phyloP scores from a whole-genome alignment of 1,140 invertebrate species.

The Aleiodes sp. region DNA sequence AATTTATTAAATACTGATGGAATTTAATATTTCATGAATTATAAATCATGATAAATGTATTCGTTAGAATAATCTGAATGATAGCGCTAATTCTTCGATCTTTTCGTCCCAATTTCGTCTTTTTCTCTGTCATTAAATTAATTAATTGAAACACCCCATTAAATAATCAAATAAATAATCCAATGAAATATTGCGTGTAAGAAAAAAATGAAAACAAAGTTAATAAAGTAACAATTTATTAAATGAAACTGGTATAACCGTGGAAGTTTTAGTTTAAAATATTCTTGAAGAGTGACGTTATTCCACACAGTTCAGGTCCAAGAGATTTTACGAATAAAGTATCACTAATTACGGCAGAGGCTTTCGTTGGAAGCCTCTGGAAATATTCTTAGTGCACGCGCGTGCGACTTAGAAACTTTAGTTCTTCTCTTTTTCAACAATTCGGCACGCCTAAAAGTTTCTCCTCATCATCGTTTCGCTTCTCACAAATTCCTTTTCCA shows the following conservation, averaged over 20 bases:
- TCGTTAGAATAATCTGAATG: too few relatives aligned
- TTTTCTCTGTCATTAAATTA: too few relatives aligned
- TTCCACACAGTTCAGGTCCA: not conserved
- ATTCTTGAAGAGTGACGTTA: not conserved
- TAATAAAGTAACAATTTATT: too few relatives aligned
- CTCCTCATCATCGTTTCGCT: not conserved
- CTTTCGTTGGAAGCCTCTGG: not conserved
- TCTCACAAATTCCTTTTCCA: not conserved
- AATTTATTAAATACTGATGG: too few relatives aligned
- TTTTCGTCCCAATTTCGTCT: too few relatives aligned
- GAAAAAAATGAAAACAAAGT: too few relatives aligned
- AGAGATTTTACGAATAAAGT: not conserved
- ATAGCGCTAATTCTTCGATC: too few relatives aligned
- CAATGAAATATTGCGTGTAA: too few relatives aligned
- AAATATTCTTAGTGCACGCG: not conserved
- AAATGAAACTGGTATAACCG: not conserved
- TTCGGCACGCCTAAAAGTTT: not conserved
- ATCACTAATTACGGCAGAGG: not conserved
- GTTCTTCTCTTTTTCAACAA: not conserved
- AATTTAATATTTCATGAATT: too few relatives aligned
- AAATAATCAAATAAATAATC: too few relatives aligned
- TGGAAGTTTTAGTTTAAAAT: not conserved
- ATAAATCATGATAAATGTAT: too few relatives aligned
- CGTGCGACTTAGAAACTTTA: not conserved
- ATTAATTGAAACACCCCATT: too few relatives aligned